Evolutionary conservation across 2,797 vertebrate genomes (phyloP), one percentile per base, ranked within the genome.

Genomic region (Zalophus californianus): DNA sequence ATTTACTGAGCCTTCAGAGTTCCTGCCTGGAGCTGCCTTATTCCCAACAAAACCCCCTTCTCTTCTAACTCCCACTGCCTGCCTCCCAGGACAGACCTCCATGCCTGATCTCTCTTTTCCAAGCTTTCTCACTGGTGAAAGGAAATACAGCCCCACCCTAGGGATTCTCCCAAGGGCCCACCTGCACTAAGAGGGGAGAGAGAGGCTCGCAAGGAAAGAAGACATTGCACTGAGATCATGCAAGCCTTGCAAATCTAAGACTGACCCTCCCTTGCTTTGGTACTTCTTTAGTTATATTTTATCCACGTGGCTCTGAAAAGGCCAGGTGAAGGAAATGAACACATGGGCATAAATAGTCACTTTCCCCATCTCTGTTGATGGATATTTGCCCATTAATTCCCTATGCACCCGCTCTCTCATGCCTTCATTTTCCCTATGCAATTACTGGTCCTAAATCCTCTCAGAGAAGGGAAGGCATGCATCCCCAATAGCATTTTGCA

Each of bases 341-440:
- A 50, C 60, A 0, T n/a, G 83, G 75, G 54, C 73, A 52, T 91
- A 79, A 96, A 75, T 3, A 72, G 87, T 70, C 95, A 70, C 90
- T 48, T 38, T 77, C 62, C 78, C 90, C 77, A 32, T 89, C 68
- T 7, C 73, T 60, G 25, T 7, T 88, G 96, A 96, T 84, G 95
- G 94, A 92, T 77, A 97, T 87, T 72, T 94, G 96, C 86, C 94
- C 94, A 78, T 96, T 95, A 92, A 96, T 89, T 97, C 97, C 91
- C 96, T 95, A 58, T 84, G 62, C 79, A 58, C 78, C n/a, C 4
- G 1, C 92, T 89, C 90, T 85, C 96, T 88, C 80, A 0, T 62
- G 94, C 87, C 94, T 93, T 94, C 97, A 91, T 97, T 95, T 96
- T 96, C 97, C 94, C 95, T 95, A 0, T 96, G 96, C 97, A 97